phyloP scores from a whole-genome alignment of 2,888 invertebrate species.

The Pinctada fucata region DNA sequence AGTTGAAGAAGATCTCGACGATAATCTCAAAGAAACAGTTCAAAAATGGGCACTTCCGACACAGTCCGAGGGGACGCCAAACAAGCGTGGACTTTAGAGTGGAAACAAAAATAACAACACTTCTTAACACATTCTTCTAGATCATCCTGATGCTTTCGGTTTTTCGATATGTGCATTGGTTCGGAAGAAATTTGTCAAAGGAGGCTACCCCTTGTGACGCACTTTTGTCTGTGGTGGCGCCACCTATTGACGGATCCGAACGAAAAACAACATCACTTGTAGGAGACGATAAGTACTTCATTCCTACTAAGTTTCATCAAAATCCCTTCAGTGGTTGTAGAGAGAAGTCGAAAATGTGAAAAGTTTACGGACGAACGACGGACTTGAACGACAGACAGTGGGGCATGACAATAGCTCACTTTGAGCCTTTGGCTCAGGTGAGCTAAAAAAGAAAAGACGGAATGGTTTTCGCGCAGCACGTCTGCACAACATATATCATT shows the following conservation, averaged over 20 bases:
- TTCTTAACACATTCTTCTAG: not conserved
- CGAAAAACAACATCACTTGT: too few species aligned
- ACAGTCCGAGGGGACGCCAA: too few species aligned
- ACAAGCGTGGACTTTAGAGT: too few species aligned
- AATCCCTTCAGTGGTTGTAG: not conserved
- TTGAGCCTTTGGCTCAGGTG: not conserved
- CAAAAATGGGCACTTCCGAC: too few species aligned
- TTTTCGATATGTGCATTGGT: not conserved
- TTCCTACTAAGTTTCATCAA: not conserved
- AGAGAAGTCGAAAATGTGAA: constrained; percentile 4
- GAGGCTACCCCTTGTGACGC: not conserved
- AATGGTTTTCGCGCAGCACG: too few species aligned
- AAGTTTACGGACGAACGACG: not conserved
- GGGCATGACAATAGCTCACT: not conserved
- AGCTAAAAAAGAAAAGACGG: not conserved
- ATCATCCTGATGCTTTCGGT: not conserved
- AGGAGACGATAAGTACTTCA: not conserved
- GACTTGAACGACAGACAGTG: not conserved
- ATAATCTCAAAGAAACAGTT: too few species aligned
- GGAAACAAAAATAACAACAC: not conserved
- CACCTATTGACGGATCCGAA: not conserved
- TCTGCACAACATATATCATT: too few species aligned
- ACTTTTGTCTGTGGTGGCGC: not conserved
- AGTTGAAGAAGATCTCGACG: too few species aligned
- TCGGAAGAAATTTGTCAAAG: not conserved